phyloP scores from a whole-genome alignment of 2,113 vertebrate species.

The Onychostruthus taczanowskii region DNA sequence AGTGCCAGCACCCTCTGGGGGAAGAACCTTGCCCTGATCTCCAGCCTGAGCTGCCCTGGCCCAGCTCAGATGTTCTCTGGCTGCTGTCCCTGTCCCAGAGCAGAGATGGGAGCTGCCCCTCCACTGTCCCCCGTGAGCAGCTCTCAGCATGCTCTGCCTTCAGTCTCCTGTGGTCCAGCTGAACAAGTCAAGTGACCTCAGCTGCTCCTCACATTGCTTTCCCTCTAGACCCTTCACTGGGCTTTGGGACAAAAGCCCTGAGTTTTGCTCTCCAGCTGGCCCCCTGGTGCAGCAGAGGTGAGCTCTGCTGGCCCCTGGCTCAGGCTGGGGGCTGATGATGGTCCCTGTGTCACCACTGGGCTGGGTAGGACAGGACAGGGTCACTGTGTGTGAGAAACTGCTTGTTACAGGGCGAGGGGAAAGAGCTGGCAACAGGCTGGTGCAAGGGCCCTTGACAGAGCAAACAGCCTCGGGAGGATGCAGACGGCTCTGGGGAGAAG shows the following conservation, averaged over 20 bases:
- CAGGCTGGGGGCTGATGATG: background rate
- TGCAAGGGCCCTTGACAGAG: background rate
- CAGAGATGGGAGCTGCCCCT: accelerated
- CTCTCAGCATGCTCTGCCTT: background rate
- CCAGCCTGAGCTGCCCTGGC: background rate
- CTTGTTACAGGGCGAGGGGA: background rate
- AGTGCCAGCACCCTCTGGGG: background rate
- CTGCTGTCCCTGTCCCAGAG: accelerated
- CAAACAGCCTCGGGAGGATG: accelerated
- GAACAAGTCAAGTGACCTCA: background rate
- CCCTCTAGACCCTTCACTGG: background rate
- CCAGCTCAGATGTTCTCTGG: background rate
- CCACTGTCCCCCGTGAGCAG: background rate
- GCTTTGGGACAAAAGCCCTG: background rate
- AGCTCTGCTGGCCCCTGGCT: background rate
- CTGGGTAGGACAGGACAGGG: background rate
- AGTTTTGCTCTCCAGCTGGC: background rate
- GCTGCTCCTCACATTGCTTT: background rate
- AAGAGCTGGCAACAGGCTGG: background rate
- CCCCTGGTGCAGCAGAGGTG: background rate
- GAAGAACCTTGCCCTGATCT: background rate
- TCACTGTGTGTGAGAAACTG: background rate
- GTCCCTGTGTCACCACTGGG: background rate
- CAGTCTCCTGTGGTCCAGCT: background rate
- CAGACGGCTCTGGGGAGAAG: background rate